Evolutionary conservation across 2,888 invertebrate genomes (phyloP).

Genomic region (Dichetophora obliterata): DNA sequence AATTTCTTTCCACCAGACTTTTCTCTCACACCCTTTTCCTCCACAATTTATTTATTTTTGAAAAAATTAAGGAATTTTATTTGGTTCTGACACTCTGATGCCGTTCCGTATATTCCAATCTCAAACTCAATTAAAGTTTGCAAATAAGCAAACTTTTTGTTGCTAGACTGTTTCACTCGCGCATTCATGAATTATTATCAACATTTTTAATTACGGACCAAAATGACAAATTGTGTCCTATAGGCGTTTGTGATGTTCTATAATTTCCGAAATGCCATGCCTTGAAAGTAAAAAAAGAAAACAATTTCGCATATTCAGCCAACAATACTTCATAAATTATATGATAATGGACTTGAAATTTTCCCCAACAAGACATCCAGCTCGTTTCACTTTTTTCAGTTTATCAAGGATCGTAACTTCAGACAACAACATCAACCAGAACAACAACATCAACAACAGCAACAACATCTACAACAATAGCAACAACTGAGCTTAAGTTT

Average conservation of each 20-base stretch:
- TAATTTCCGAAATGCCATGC: background rate
- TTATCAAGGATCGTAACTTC: background rate
- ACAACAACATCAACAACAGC: background rate
- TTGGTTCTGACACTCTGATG: too few species aligned
- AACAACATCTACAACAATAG: background rate
- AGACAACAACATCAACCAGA: background rate
- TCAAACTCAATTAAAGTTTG: too few species aligned
- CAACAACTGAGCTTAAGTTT: constrained; percentile 8
- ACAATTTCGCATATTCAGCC: constrained; percentile 10
- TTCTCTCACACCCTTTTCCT: too few species aligned
- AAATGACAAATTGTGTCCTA: constrained; percentile 4
- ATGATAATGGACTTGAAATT: constrained; percentile 9
- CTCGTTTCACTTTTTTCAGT: background rate
- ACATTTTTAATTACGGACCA: constrained; percentile 26
- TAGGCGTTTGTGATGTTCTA: background rate
- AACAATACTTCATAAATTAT: constrained; percentile 14
- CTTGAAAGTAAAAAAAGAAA: background rate
- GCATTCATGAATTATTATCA: background rate
- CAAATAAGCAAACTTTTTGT: too few species aligned
- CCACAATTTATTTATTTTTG: too few species aligned
- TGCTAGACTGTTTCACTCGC: too few species aligned
- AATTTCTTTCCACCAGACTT: too few species aligned
- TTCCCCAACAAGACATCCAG: too few species aligned
- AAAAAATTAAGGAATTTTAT: too few species aligned
- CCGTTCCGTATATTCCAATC: too few species aligned